A percentile compares a stretch with the other conserved stretches of the same genome.
These are phyloP conservation scores for Myotis planiceps DNA, from an alignment of 2,797 vertebrate genomes.

Conservation along the genomic window DNA sequence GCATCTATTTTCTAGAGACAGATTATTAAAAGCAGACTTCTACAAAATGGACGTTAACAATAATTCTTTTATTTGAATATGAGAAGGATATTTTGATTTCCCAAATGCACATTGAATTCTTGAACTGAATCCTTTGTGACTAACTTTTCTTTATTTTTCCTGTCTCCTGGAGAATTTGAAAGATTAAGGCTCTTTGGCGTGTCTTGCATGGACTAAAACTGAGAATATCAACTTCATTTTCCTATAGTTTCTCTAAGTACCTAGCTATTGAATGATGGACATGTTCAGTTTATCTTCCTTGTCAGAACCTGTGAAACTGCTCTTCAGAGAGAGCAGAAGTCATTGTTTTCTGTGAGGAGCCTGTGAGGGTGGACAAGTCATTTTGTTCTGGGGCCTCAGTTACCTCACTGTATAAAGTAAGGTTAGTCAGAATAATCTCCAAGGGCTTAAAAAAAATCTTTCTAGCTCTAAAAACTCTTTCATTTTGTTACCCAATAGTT, in stretches of 20 bases:
- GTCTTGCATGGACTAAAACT: constrained; percentile 28
- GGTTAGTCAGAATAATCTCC: neutral
- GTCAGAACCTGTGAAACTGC: neutral
- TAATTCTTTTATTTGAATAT: constrained; percentile 68
- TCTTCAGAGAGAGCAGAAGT: constrained; percentile 6
- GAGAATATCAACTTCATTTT: neutral
- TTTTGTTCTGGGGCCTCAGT: neutral
- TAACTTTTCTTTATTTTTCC: constrained; percentile 4
- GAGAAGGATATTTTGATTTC: constrained; percentile 67
- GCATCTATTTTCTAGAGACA: constrained; percentile 45
- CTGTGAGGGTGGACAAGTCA: neutral
- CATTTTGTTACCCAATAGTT: constrained; percentile 55
- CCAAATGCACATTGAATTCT: constrained; percentile 43
- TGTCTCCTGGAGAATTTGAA: neutral
- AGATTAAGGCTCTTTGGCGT: neutral
- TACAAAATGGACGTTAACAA: constrained; percentile 47
- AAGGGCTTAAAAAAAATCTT: neutral
- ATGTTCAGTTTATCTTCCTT: neutral
- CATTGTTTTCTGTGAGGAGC: neutral
- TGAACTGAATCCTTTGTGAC: neutral
- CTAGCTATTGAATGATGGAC: neutral
- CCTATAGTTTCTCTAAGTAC: neutral
- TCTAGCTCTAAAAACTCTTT: constrained; percentile 5
- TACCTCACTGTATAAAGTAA: neutral
- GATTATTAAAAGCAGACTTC: constrained; percentile 70